Percentiles rank a stretch among this genome's conserved stretches.
These are phyloP conservation scores for Platorchestia sp. DNA, from an alignment of 1,140 invertebrate species.

Conservation along the genomic window DNA sequence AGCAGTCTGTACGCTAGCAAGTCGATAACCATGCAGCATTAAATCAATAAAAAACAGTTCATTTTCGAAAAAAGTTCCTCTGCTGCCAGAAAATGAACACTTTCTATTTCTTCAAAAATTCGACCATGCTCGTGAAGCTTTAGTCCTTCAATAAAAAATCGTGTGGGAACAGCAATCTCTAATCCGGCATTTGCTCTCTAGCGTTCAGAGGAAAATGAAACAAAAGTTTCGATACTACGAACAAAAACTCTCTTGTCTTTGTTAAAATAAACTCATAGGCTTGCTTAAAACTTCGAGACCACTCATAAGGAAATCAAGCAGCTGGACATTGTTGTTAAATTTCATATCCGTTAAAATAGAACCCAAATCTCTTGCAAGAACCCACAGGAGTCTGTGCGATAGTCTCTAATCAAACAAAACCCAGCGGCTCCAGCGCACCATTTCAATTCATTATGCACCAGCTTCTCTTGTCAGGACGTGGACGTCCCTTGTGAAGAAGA, in stretches of 20 bases:
- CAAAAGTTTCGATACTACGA: background rate
- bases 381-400: too few relatives aligned
- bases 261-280: background rate
- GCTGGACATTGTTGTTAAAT: background rate
- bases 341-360: too few relatives aligned
- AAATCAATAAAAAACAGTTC: background rate
- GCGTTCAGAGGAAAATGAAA: background rate
- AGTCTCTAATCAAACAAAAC: too few relatives aligned
- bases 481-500: too few relatives aligned
- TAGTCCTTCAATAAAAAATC: background rate
- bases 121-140: background rate
- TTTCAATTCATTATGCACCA: too few relatives aligned
- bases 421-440: too few relatives aligned
- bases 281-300: background rate
- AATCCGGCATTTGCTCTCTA: background rate
- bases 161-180: background rate
- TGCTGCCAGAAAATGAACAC: background rate
- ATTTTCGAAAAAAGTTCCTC: background rate
- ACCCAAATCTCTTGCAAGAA: too few relatives aligned
- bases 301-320: background rate
- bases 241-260: background rate
- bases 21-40: background rate
- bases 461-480: too few relatives aligned
- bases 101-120: background rate
- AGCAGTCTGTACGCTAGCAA: background rate